Base-by-base conservation (phyloP, 2,797 vertebrate genomes). In the Schizopygopsis pylzovi region DNA sequence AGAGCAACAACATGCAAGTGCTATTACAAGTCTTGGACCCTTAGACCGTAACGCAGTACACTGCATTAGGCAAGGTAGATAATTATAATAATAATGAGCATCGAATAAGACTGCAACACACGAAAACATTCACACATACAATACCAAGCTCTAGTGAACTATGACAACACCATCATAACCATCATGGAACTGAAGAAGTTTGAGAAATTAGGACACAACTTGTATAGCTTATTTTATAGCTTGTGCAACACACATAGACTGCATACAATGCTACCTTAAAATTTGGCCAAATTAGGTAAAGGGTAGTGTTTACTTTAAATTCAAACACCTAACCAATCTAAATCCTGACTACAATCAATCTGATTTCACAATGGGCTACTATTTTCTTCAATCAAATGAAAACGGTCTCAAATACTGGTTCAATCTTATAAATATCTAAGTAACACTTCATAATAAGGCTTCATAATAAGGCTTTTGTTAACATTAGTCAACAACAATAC, bases 111-210 rank as follows among this genome's bases (percentile, higher is more conserved):
- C 39, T 2, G 1, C 2, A n/a, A 68, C 65, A 25, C 68, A 67
- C 78, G n/a, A n/a, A n/a, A n/a, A 82, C 37, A 56, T 68, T 37
- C 82, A 67, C 78, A 82, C 37, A 56, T 75, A 33, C 2, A 33
- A 33, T 33, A 33, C 33, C 70, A 45, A 20, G 18, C 28, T 76
- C 28, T 54, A 37, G 18, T 13, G 9, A 54, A 6, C 65, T 68
- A 68, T 16, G 28, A 49, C 4, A 16, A 73, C 43, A 73, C 4
- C 43, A 47, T 72, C n/a, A 10, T 3, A 75, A 11, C 45, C 63
- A 52, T 75, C 45, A 52, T 33, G 16, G 1, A 67, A 71, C 10
- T 28, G 33, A 68, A 68, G 8, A 39, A 10, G 33, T 37, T 18
- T 20, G 16, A 72, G 6, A 25, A 61, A 61, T n/a, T 61, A 63